These are phyloP conservation scores for Silvanus unidentatus DNA, from an alignment of 2,888 invertebrate species.

Conservation along the genomic window DNA sequence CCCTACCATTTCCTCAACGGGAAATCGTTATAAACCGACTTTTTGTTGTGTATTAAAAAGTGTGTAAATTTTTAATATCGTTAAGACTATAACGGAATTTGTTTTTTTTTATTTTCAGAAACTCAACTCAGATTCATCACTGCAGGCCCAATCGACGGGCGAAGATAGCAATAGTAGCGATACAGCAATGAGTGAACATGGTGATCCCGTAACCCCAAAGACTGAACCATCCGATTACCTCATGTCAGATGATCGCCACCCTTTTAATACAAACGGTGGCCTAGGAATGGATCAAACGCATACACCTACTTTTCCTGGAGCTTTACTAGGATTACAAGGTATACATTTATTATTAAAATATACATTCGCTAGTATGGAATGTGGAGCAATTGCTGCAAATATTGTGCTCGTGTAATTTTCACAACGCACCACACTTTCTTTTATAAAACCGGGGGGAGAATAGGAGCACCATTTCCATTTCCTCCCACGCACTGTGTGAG, in stretches of 20 bases:
- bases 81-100: too few species aligned
- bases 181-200: conserved; percentile 67
- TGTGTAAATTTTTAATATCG: neutral
- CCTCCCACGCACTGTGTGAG: too few species aligned
- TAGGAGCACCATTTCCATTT: too few species aligned
- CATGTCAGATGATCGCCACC: conserved; percentile 58
- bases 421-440: neutral
- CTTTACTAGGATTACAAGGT: conserved; percentile 77
- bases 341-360: conserved; percentile 25
- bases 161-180: conserved; percentile 83
- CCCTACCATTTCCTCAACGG: too few species aligned
- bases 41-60: neutral
- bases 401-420: too few species aligned
- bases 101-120: conserved; percentile 35
- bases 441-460: too few species aligned
- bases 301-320: conserved; percentile 71
- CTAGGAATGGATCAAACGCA: conserved; percentile 58
- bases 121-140: conserved; percentile 55
- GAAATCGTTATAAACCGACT: too few species aligned
- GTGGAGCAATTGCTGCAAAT: neutral
- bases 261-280: conserved; percentile 54
- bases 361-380: conserved; percentile 4
- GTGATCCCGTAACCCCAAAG: conserved; percentile 63
- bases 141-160: conserved; percentile 66
- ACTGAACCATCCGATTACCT: conserved; percentile 69